Base-by-base conservation (phyloP, 2,797 vertebrate species). In the Meda fulgida region DNA sequence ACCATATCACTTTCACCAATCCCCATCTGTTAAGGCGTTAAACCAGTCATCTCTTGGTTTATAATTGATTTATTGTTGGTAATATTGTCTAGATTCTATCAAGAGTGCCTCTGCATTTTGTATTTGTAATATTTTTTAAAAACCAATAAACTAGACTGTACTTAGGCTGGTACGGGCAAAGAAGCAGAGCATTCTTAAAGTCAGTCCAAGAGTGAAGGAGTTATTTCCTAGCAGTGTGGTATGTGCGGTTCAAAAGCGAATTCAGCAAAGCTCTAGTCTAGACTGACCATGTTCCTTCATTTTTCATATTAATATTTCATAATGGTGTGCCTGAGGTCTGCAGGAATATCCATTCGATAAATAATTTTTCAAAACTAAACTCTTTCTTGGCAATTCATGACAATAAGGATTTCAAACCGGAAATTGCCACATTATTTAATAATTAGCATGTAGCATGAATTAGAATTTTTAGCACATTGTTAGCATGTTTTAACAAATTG, bases 161-260 rank as follows among this genome's bases (percentile, higher is more conserved):
- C 31, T 78, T 75, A 29, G 46, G 14, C 65, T 84, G 77, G 70
- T 46, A 67, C 23, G 69, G 70, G 60, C 58, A 77, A 71, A 23
- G 72, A 23, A 26, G 34, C 34, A 72, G 58, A 79, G 83, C 34
- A 55, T 78, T 63, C 58, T 51, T 66, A 80, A 60, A 73, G 81
- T 82, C 82, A 43, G 82, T 71, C 73, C 78, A 86, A 83, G 73
- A 85, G 79, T 76, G 46, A 85, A 86, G 67, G 72, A 86, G 69
- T 65, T 34, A 84, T 84, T 88, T 86, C 82, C 85, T 82, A 82
- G 87, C 84, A 88, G 34, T 70, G 81, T 86, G 85, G 82, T 69
- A 69, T 66, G 82, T 73, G 76, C 53, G 65, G 55, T 58, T 84
- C 55, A 63, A 75, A 75, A 75, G 66, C 65, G 53, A 81, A 58